Evolutionary conservation across 2,888 invertebrate species (phyloP).

Genomic region (Eupithecia exiguata): DNA sequence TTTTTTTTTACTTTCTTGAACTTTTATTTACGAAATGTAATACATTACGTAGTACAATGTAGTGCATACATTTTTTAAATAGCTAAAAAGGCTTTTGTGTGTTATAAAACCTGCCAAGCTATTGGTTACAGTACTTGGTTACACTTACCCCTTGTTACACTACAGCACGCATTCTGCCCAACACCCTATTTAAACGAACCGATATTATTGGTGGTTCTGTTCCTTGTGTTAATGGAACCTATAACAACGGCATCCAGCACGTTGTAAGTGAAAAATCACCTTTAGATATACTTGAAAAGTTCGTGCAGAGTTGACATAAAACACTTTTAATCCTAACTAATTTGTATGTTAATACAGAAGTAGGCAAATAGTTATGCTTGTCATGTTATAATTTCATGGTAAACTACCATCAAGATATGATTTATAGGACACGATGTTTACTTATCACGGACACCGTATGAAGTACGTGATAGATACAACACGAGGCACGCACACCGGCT

Average conservation of each 20-base stretch:
- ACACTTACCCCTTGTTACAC: neutral
- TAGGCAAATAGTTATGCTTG: constrained; percentile 34
- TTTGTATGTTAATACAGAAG: constrained; percentile 40
- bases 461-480: too few species aligned
- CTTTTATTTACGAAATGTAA: too few species aligned
- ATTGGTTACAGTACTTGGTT: neutral
- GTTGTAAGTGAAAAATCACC: neutral
- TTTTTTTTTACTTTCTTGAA: too few species aligned
- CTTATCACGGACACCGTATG: constrained; percentile 14
- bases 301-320: constrained; percentile 46
- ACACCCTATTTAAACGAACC: neutral
- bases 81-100: neutral
- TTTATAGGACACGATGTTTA: constrained; percentile 27
- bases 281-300: constrained; percentile 23
- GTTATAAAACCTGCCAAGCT: neutral
- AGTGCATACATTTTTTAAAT: neutral
- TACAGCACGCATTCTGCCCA: neutral
- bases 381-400: constrained; percentile 40
- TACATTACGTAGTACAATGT: too few species aligned
- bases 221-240: neutral
- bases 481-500: too few species aligned
- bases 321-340: constrained; percentile 44
- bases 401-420: constrained; percentile 35
- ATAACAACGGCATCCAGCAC: neutral
- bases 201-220: neutral